Conservation (phyloP, 2,113 vertebrate genomes). For the Vombatus ursinus region DNA sequence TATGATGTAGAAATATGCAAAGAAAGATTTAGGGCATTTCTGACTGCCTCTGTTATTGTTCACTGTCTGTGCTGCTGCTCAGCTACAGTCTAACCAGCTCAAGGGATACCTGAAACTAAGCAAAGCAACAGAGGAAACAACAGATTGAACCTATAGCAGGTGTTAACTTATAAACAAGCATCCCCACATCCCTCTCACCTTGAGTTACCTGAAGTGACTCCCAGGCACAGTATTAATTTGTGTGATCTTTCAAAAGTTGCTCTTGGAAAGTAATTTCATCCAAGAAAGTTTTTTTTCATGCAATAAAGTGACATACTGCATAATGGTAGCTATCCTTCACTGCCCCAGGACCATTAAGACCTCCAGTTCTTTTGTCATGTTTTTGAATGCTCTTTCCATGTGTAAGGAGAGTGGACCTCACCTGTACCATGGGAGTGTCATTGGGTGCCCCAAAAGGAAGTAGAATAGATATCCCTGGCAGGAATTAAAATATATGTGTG, state of each 20-base stretch:
- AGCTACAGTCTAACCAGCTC: neutral
- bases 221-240: neutral
- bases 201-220: neutral
- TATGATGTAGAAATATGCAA: neutral
- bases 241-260: neutral
- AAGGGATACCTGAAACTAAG: neutral
- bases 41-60: neutral
- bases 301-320: neutral
- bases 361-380: neutral
- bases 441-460: neutral
- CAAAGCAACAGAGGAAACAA: neutral
- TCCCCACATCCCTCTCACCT: neutral
- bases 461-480: neutral
- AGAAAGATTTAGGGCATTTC: neutral
- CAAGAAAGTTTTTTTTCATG: neutral
- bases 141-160: neutral
- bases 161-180: neutral
- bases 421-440: neutral
- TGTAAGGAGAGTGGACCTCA: neutral
- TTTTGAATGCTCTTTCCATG: neutral
- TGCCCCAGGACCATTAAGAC: neutral
- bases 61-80: neutral
- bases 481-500: neutral
- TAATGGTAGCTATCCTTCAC: neutral
- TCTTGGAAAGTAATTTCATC: neutral